phyloP scores from a whole-genome alignment of 2,797 vertebrate species.

The Poeciliopsis presidionis region DNA sequence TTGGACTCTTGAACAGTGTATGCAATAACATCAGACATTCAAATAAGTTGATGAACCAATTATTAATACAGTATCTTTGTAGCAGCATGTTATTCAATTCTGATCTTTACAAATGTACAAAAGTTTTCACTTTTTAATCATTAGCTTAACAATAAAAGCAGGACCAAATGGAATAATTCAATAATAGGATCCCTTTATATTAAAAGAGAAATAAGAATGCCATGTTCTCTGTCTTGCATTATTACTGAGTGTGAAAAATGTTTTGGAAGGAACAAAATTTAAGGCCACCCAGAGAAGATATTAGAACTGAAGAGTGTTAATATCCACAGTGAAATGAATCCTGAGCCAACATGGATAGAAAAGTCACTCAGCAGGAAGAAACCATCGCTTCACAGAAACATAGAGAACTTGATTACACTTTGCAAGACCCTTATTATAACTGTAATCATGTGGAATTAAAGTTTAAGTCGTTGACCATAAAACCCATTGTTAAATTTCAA shows the following conservation, averaged over 20 bases:
- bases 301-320: not conserved
- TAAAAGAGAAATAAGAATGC: not conserved
- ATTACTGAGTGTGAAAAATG: not conserved
- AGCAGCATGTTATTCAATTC: not conserved
- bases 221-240: not conserved
- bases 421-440: too few relatives aligned
- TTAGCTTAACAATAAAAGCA: not conserved
- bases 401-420: not conserved
- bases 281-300: not conserved
- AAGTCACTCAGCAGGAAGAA: not conserved
- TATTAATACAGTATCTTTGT: not conserved
- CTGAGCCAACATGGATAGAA: not conserved
- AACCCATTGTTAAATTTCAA: not conserved
- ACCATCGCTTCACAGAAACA: not conserved
- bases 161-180: not conserved
- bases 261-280: not conserved
- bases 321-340: not conserved
- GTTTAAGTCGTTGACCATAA: not conserved
- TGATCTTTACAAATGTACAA: not conserved
- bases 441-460: not conserved
- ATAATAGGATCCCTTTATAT: not conserved
- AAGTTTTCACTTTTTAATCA: not conserved
- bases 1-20: not conserved
- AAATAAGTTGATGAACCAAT: not conserved
- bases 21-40: not conserved